Conservation (phyloP, 2,113 vertebrate genomes). For the Trematomus loennbergii region DNA sequence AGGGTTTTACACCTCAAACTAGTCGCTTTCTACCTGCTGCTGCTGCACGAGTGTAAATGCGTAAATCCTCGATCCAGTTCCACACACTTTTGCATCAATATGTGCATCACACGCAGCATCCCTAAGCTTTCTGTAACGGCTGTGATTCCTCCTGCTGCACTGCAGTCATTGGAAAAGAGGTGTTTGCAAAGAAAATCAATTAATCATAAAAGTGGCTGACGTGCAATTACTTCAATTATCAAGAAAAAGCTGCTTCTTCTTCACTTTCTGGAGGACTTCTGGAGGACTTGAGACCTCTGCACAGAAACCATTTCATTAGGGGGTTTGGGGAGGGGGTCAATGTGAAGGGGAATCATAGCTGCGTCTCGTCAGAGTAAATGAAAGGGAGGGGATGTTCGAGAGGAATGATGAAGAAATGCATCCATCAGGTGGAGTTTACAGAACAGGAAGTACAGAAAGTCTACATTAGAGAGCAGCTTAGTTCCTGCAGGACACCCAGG, state of each 20-base stretch:
- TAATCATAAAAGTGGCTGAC: slow-evolving; percentile 36
- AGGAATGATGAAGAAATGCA: no score
- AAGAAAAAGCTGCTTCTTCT: slow-evolving; percentile 29
- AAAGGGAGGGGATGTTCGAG: background rate
- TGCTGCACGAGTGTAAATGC: slow-evolving; percentile 6
- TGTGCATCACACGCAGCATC: background rate
- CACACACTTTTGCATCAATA: background rate
- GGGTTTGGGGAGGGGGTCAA: slow-evolving; percentile 25
- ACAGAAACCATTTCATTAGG: slow-evolving; percentile 73
- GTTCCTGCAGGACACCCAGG: background rate
- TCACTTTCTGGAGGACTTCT: slow-evolving; percentile 36
- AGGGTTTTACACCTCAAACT: no score
- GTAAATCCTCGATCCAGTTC: no score
- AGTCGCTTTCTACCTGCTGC: no score
- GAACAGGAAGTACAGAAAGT: no score
- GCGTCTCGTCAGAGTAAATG: slow-evolving; percentile 68
- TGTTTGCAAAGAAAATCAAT: slow-evolving; percentile 40
- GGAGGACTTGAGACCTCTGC: slow-evolving; percentile 49
- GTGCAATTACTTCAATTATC: slow-evolving; percentile 56
- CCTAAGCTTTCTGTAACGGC: no score
- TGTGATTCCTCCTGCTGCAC: background rate
- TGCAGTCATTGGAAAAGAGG: slow-evolving; percentile 19
- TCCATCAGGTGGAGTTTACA: no score
- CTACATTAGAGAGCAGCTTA: background rate
- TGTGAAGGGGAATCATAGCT: slow-evolving; percentile 71